Percentiles rank a stretch among this genome's conserved stretches.
These are phyloP conservation scores for Andrena flavipes DNA, from an alignment of 2,888 invertebrate genomes.

Conservation along the genomic window DNA sequence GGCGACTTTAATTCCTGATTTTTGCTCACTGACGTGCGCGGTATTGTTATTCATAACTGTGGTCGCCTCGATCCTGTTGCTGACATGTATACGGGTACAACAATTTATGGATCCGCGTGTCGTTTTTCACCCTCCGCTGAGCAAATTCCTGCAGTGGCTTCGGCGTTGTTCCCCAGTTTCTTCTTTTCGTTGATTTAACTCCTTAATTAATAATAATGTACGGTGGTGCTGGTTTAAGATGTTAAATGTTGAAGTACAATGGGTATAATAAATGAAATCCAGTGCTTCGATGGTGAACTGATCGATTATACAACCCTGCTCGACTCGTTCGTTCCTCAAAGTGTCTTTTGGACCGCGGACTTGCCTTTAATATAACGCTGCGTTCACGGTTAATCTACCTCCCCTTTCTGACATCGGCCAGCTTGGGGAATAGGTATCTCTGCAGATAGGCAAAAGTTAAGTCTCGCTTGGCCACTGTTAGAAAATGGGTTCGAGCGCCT, in stretches of 20 bases:
- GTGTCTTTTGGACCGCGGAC: not conserved
- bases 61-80: not conserved
- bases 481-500: constrained; percentile 42
- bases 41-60: constrained; percentile 5
- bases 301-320: not conserved
- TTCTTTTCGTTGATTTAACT: not conserved
- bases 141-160: not conserved
- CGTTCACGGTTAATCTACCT: constrained; percentile 26
- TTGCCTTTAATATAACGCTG: constrained; percentile 18
- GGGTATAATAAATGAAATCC: no score
- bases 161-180: not conserved
- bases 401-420: not conserved
- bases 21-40: constrained; percentile 9
- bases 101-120: not conserved
- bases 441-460: not conserved
- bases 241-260: no score
- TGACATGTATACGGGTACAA: not conserved
- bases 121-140: not conserved
- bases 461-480: not conserved
- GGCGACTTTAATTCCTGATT: constrained; percentile 37
- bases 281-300: not conserved
- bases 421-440: constrained; percentile 2
- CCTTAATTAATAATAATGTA: not conserved
- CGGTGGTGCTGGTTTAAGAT: no score
- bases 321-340: constrained; percentile 2